These are phyloP conservation scores for Caenorhabditis panamensis DNA, from an alignment of 2,888 invertebrate genomes.

Conservation along the genomic window DNA sequence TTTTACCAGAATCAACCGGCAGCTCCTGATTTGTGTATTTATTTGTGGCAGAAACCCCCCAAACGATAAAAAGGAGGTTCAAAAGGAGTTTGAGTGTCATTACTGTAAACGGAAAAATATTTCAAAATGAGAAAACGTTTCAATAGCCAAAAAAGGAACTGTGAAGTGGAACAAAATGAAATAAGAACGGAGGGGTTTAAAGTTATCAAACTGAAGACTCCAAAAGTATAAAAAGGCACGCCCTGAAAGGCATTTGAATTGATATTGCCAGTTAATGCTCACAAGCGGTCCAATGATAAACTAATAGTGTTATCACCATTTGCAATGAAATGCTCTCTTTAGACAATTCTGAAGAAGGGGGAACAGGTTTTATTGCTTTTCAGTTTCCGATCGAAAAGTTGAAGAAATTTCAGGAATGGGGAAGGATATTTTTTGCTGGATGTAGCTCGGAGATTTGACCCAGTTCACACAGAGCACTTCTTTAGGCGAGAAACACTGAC, in stretches of 20 bases:
- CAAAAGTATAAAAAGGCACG: conserved; percentile 57
- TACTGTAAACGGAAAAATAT: conserved; percentile 7
- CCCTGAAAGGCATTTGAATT: conserved; percentile 55
- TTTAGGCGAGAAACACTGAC: too few relatives aligned
- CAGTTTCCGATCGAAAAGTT: conserved; percentile 12
- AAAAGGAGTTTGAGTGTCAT: conserved; percentile 49
- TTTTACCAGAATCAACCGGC: conserved; percentile 11
- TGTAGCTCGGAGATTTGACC: too few relatives aligned
- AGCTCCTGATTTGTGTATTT: conserved; percentile 46
- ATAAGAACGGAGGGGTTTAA: conserved; percentile 36
- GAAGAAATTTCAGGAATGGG: not conserved
- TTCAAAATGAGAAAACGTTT: too few relatives aligned
- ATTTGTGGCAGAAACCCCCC: conserved; percentile 28
- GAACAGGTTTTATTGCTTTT: conserved; percentile 41
- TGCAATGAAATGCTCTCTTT: conserved; percentile 58
- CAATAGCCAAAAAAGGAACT: conserved; percentile 5
- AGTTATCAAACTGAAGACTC: conserved; percentile 39
- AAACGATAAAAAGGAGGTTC: conserved; percentile 34
- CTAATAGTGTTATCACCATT: conserved; percentile 42
- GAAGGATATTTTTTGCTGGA: too few relatives aligned
- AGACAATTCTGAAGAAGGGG: conserved; percentile 27
- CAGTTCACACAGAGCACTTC: too few relatives aligned
- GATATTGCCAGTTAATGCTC: conserved; percentile 54
- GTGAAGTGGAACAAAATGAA: conserved; percentile 1
- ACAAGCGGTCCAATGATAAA: conserved; percentile 48